These are phyloP conservation scores for Thunnus thynnus DNA, from an alignment of 2,113 vertebrate species.

Conservation along the genomic window DNA sequence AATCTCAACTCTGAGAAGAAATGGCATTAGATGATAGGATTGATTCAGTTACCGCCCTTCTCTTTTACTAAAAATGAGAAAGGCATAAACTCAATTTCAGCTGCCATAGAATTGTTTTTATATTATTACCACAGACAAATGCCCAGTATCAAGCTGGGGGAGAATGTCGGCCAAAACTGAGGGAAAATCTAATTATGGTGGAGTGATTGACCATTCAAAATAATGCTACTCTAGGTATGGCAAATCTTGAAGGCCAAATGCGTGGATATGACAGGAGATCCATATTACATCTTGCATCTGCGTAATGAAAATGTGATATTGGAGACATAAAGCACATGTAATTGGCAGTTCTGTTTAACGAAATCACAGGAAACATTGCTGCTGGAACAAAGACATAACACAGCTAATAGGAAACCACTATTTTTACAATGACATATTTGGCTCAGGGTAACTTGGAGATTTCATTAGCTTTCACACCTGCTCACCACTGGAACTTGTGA, in stretches of 20 bases:
- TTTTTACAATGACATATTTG: conserved; percentile 39
- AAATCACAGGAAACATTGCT: conserved; percentile 43
- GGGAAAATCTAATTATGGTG: conserved; percentile 67
- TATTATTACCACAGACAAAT: conserved; percentile 79
- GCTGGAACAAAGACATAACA: conserved; percentile 33
- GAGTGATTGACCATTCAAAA: conserved; percentile 77
- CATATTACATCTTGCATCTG: conserved; percentile 74
- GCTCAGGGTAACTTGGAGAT: conserved; percentile 28
- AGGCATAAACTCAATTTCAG: conserved; percentile 75
- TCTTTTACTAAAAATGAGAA: conserved; percentile 80
- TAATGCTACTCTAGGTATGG: conserved; percentile 71
- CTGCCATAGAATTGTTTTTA: conserved; percentile 78
- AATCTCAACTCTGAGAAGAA: conserved; percentile 64
- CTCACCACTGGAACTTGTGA: conserved; percentile 39
- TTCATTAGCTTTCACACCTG: conserved; percentile 70
- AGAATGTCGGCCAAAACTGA: conserved; percentile 66
- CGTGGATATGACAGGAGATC: conserved; percentile 70
- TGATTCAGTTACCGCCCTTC: conserved; percentile 70
- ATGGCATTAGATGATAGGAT: conserved; percentile 63
- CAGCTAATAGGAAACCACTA: not conserved
- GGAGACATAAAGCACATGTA: conserved; percentile 79
- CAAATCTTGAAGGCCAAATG: conserved; percentile 65
- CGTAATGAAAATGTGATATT: conserved; percentile 83
- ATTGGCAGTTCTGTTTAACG: conserved; percentile 75
- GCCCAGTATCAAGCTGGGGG: conserved; percentile 61